phyloP scores from a whole-genome alignment of 2,888 invertebrate species.

The Monopis laevigella region DNA sequence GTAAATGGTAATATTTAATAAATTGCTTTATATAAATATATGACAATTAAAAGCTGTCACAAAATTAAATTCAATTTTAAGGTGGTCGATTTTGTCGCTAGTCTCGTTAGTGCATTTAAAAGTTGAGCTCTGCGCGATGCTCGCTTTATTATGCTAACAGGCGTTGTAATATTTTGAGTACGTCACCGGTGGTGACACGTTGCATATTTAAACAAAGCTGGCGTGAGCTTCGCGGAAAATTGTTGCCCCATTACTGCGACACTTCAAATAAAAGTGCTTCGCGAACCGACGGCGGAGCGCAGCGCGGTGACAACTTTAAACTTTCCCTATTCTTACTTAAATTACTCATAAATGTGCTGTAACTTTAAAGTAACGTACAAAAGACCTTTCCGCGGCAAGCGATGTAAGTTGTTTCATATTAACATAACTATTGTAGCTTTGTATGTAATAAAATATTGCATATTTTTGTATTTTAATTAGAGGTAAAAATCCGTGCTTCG shows the following conservation, averaged over 20 bases:
- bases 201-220: constrained; percentile 31
- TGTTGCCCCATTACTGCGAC: constrained; percentile 39
- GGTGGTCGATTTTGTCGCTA: neutral
- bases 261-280: constrained; percentile 31
- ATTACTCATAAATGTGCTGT: constrained; percentile 6
- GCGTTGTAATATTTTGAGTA: constrained; percentile 56
- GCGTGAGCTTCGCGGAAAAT: constrained; percentile 34
- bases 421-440: too few relatives aligned
- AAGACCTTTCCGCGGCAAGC: neutral
- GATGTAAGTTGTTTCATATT: neutral
- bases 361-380: neutral
- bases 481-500: too few relatives aligned
- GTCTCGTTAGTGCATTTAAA: constrained; percentile 24
- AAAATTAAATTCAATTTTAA: too few relatives aligned
- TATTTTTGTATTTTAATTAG: too few relatives aligned
- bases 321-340: constrained; percentile 11
- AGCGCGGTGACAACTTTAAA: constrained; percentile 9
- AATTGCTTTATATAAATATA: too few relatives aligned
- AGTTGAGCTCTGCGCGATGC: constrained; percentile 18
- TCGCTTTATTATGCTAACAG: constrained; percentile 52
- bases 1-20: too few relatives aligned
- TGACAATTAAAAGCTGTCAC: too few relatives aligned
- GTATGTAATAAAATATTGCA: too few relatives aligned
- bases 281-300: too few relatives aligned
- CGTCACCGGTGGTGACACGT: constrained; percentile 34